Percentiles rank a stretch among this genome's conserved stretches.
Conservation (phyloP, 1,140 invertebrate species). For the Agrypnia vestita region DNA sequence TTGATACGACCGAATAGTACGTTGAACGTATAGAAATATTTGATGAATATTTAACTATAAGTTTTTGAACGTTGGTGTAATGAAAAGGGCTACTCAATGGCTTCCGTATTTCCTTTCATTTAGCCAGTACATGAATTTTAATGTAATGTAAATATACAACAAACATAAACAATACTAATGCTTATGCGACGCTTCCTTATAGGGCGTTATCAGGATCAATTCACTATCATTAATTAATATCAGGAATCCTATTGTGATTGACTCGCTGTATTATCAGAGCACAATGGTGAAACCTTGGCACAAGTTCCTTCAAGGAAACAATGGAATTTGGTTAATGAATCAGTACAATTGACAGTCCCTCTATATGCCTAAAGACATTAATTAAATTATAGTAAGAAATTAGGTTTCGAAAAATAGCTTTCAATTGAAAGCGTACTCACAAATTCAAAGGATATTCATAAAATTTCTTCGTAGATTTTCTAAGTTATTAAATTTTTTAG, state of each 20-base stretch:
- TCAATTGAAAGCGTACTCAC: too few relatives aligned
- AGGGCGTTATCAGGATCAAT: slow-evolving; percentile 5
- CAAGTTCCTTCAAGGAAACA: not conserved
- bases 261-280: not conserved
- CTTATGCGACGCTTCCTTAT: not conserved
- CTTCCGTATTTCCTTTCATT: too few relatives aligned
- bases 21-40: too few relatives aligned
- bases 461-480: too few relatives aligned
- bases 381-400: not conserved
- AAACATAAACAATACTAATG: not conserved
- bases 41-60: too few relatives aligned
- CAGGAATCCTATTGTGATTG: slow-evolving; percentile 20
- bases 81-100: too few relatives aligned
- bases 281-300: slow-evolving; percentile 3
- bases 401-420: too few relatives aligned
- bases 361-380: not conserved
- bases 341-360: not conserved
- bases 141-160: not conserved
- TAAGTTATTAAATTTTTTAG: too few relatives aligned
- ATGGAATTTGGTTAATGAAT: not conserved
- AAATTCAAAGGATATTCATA: too few relatives aligned
- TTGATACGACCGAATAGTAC: too few relatives aligned
- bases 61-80: too few relatives aligned
- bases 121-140: too few relatives aligned
- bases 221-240: slow-evolving; percentile 30